Percentiles rank a stretch among this genome's conserved stretches.
These are phyloP conservation scores for Palythoa heliodiscus DNA, from an alignment of 92 coral and sea anemone genomes.

Conservation along the genomic window DNA sequence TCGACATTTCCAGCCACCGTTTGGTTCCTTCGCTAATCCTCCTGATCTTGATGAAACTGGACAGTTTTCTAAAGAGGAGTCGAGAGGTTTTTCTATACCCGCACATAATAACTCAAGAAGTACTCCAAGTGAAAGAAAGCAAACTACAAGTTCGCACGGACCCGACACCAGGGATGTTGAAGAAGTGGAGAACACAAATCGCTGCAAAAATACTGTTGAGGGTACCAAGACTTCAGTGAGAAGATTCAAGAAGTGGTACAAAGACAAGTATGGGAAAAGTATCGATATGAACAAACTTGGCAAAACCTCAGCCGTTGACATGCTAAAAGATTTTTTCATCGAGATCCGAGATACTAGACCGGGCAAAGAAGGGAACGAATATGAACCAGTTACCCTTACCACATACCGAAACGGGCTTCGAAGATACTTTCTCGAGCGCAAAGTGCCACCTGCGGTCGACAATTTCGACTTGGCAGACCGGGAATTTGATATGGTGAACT, in stretches of 20 bases:
- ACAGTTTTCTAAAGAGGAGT: constrained; percentile 67
- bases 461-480: constrained; percentile 99
- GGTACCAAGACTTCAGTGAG: constrained; percentile 99
- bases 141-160: constrained; percentile 54
- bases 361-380: constrained; percentile 99
- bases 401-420: constrained; percentile 98
- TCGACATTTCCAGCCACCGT: constrained; percentile 78
- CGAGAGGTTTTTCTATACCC: constrained; percentile 63
- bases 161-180: constrained; percentile 90
- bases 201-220: constrained; percentile 98
- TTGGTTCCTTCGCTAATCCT: constrained; percentile 57
- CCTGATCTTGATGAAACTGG: constrained; percentile 50
- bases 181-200: constrained; percentile 95
- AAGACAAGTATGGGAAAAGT: constrained; percentile 94
- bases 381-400: constrained; percentile 98
- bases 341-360: constrained; percentile 99
- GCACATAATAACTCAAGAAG: constrained; percentile 61
- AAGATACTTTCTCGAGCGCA: constrained; percentile 97
- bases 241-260: constrained; percentile 97
- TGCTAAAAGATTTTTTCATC: constrained; percentile 96
- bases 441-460: constrained; percentile 96
- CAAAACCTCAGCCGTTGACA: constrained; percentile 86
- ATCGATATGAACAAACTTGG: constrained; percentile 94
- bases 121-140: constrained; percentile 57
- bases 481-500: constrained; percentile 98